Evolutionary conservation across 2,113 vertebrate genomes (phyloP).

Genomic region (Dryoscopus gambensis): DNA sequence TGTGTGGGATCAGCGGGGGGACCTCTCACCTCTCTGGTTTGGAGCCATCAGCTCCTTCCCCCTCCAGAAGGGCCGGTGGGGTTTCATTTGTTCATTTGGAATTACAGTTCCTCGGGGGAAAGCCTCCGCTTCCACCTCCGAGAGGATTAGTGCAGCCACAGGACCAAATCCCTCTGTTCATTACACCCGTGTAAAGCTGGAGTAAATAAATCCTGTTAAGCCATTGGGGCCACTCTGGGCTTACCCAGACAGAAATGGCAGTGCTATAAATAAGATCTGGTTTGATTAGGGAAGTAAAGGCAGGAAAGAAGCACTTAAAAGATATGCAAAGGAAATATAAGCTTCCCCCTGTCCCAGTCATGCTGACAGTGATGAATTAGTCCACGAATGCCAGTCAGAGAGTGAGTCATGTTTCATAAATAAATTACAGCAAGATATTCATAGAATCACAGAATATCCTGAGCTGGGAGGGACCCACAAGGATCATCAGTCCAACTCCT

Average conservation of each 20-base stretch:
- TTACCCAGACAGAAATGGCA: slow-evolving; percentile 32
- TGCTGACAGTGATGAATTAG: neutral
- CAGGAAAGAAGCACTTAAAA: slow-evolving; percentile 1
- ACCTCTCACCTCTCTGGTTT: rapidly evolving
- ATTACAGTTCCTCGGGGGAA: neutral
- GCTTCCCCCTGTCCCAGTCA: neutral
- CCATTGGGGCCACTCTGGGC: slow-evolving; percentile 21
- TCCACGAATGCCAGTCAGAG: neutral
- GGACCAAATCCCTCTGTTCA: neutral
- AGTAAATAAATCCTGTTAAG: slow-evolving; percentile 44
- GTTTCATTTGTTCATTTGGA: neutral
- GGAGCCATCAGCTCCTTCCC: neutral
- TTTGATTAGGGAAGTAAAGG: neutral
- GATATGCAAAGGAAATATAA: neutral
- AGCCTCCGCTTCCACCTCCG: neutral
- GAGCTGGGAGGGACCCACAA: neutral
- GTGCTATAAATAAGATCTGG: slow-evolving; percentile 28
- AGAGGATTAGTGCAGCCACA: neutral
- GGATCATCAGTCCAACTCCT: neutral
- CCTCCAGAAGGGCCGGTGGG: neutral
- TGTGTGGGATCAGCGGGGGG: rapidly evolving
- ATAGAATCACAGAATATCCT: neutral
- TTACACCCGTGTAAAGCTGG: neutral
- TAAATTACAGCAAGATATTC: neutral
- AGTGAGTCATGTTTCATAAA: neutral